Evolutionary conservation across 2,113 vertebrate species (phyloP).

Genomic region (Percina caprodes): DNA sequence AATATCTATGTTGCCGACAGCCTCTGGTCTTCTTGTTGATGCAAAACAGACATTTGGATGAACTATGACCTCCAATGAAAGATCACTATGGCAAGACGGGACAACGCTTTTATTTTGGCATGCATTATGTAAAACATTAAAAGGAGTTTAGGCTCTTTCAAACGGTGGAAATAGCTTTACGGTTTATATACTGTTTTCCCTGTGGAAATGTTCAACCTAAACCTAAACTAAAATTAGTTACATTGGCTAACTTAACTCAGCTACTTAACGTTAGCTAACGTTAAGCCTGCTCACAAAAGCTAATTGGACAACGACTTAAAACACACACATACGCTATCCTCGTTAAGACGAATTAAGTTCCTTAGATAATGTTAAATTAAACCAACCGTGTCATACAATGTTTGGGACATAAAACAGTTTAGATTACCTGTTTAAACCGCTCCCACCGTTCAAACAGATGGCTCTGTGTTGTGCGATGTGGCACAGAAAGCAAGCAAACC

Average conservation of each 20-base stretch:
- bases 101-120: neutral
- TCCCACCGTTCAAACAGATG: neutral
- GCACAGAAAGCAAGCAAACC: conserved; percentile 28
- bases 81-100: neutral
- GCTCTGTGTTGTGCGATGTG: conserved; percentile 47
- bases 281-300: conserved; percentile 15
- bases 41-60: neutral
- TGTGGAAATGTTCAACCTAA: neutral
- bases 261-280: conserved; percentile 18
- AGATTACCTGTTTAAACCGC: conserved; percentile 35
- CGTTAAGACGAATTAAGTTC: rapidly evolving
- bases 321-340: neutral
- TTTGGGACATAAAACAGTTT: rapidly evolving
- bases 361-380: neutral
- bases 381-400: rapidly evolving
- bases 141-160: too few species aligned
- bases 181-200: neutral
- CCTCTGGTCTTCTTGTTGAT: too few species aligned
- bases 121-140: neutral
- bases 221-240: neutral
- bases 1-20: neutral
- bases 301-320: neutral
- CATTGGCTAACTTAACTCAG: neutral
- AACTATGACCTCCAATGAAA: neutral
- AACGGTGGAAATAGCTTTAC: neutral